Percentiles rank a stretch among this genome's conserved stretches.
Conservation (phyloP, 2,113 vertebrate genomes). For the Dascyllus trimaculatus region DNA sequence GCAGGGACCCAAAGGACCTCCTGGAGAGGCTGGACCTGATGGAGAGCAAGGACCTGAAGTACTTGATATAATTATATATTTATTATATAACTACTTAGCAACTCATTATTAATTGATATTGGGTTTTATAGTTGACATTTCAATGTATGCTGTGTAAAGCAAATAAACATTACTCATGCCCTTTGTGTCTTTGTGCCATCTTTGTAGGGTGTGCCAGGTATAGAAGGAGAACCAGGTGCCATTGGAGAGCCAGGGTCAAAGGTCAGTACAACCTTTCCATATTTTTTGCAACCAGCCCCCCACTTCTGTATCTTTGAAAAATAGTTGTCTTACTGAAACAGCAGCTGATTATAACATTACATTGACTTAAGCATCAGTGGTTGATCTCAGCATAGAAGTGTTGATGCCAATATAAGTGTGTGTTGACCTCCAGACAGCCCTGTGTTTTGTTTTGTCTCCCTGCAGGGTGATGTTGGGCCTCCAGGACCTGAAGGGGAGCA, state of each 20-base stretch:
- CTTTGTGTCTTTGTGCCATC: neutral
- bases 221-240: conserved; percentile 91
- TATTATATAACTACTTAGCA: neutral
- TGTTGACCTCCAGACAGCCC: conserved; percentile 36
- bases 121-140: neutral
- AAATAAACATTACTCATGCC: neutral
- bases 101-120: neutral
- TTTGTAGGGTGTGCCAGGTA: conserved; percentile 90
- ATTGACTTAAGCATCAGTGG: no score
- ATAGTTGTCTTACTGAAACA: no score
- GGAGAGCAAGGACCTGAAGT: conserved; percentile 94
- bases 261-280: conserved; percentile 76
- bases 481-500: conserved; percentile 87
- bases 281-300: neutral
- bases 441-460: conserved; percentile 54
- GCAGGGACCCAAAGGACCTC: conserved; percentile 91
- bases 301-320: conserved; percentile 2
- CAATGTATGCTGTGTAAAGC: neutral
- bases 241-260: conserved; percentile 91
- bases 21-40: conserved; percentile 89
- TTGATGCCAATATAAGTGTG: neutral
- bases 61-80: conserved; percentile 4
- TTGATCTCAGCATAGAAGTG: no score
- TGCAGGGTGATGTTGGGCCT: conserved; percentile 88
- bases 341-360: no score